Evolutionary conservation across 23 tunicate species (phyloP).

Genomic region (Ciona savignyi): DNA sequence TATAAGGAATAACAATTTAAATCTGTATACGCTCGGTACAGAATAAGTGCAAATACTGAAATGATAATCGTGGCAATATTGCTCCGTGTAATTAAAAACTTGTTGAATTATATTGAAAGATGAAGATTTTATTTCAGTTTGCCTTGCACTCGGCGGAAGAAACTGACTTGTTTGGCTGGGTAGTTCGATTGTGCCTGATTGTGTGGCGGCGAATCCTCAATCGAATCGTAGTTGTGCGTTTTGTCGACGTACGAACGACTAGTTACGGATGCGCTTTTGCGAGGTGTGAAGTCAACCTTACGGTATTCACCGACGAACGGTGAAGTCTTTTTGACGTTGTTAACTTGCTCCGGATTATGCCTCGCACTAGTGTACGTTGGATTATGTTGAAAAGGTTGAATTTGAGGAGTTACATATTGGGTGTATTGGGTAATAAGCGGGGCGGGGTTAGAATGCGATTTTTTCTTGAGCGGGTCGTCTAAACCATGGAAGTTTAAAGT

Average conservation of each 20-base stretch:
- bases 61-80: background rate
- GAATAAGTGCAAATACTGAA: background rate
- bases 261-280: background rate
- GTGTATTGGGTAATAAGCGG: background rate
- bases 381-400: background rate
- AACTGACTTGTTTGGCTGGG: conserved; percentile 46
- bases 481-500: background rate
- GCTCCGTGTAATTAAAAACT: too few relatives aligned
- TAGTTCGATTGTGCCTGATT: background rate
- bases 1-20: too few relatives aligned
- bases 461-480: conserved; percentile 31
- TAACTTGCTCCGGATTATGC: background rate
- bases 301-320: background rate
- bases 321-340: background rate
- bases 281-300: background rate
- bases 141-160: conserved; percentile 71
- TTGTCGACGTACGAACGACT: background rate
- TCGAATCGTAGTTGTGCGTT: background rate
- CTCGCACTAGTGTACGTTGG: background rate
- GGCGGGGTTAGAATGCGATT: background rate
- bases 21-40: too few relatives aligned
- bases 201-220: too few relatives aligned
- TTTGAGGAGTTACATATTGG: background rate
- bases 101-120: too few relatives aligned
- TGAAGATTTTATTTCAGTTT: conserved; percentile 17